Percentiles rank a stretch among this genome's conserved stretches.
Conservation (phyloP, 2,113 vertebrate species). For the Larimichthys polyactis region DNA sequence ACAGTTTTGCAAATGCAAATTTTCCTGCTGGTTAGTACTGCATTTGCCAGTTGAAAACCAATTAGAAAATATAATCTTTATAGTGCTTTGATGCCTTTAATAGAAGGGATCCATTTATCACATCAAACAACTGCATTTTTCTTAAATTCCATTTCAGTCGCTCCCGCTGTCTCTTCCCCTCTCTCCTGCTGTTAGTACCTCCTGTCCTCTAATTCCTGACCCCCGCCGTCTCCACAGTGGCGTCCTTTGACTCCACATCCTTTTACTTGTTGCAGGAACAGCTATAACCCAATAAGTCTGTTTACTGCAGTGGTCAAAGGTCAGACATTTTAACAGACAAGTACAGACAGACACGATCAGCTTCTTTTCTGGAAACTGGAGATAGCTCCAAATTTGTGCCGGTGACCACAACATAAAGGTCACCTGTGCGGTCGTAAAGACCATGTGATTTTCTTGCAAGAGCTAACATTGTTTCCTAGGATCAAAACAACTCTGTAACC, state of each 20-base stretch:
- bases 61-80: neutral
- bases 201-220: slow-evolving; percentile 34
- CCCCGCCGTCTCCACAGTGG: slow-evolving; percentile 31
- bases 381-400: slow-evolving; percentile 28
- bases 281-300: slow-evolving; percentile 67
- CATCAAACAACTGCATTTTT: slow-evolving; percentile 4
- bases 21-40: neutral
- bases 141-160: neutral
- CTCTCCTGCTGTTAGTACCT: neutral
- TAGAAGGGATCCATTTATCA: neutral
- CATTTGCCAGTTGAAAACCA: neutral
- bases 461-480: neutral
- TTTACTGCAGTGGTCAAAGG: slow-evolving; percentile 71
- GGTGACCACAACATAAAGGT: slow-evolving; percentile 40
- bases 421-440: slow-evolving; percentile 16
- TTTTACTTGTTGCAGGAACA: slow-evolving; percentile 37
- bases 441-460: slow-evolving; percentile 5
- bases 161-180: neutral
- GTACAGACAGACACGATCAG: slow-evolving; percentile 35
- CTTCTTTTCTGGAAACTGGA: slow-evolving; percentile 43
- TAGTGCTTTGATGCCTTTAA: neutral
- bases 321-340: slow-evolving; percentile 64
- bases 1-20: neutral
- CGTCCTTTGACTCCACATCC: slow-evolving; percentile 32
- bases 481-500: neutral